Conservation (phyloP, 2,888 invertebrate genomes). For the Apantesis nais region DNA sequence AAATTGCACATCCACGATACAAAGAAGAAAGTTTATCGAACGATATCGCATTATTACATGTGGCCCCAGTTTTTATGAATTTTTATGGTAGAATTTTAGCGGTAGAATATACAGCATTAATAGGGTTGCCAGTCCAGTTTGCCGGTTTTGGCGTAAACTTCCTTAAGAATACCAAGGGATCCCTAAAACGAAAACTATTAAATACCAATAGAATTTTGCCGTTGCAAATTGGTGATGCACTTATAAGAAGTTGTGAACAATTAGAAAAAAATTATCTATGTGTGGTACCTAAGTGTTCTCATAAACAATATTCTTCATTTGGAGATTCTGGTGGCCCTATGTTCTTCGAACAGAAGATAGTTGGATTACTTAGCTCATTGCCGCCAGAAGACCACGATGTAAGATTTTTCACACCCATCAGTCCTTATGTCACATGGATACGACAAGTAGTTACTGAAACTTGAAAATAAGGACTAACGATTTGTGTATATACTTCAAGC, state of each 20-base stretch:
- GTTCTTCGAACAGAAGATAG: conserved; percentile 5
- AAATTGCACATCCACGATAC: not conserved
- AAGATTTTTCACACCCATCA: conserved; percentile 5
- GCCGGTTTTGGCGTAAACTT: conserved; percentile 2
- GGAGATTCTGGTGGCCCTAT: conserved; percentile 13
- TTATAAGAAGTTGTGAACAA: not conserved
- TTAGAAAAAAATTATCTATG: not conserved
- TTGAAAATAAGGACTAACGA: no score
- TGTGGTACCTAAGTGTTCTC: conserved; percentile 10
- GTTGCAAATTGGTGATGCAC: conserved; percentile 2
- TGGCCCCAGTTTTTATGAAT: not conserved
- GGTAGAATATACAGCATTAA: conserved; percentile 6
- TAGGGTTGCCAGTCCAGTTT: conserved; percentile 4
- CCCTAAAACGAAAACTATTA: not conserved
- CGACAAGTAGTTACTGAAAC: not conserved
- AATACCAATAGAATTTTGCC: not conserved
- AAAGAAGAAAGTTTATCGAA: not conserved
- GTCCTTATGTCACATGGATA: conserved; percentile 8
- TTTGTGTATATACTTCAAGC: no score
- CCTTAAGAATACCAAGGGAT: not conserved
- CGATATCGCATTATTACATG: conserved; percentile 2
- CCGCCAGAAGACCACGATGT: not conserved
- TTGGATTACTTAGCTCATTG: not conserved
- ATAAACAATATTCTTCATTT: not conserved
- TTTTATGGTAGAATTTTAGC: conserved; percentile 6